Base-by-base conservation (phyloP, 2,888 invertebrate species). In the Macropis europaea region DNA sequence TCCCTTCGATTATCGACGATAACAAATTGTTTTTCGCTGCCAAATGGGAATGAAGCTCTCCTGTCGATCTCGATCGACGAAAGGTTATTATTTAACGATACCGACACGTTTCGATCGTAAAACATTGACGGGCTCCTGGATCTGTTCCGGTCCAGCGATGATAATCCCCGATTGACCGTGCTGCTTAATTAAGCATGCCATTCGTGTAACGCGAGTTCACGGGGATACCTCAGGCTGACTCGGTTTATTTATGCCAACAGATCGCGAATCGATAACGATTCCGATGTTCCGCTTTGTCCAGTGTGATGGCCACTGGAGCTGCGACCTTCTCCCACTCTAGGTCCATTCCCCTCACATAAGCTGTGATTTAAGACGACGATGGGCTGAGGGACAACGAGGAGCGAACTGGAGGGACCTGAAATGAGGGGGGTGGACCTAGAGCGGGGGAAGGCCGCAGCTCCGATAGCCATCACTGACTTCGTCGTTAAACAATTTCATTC, bases 161-260 rank as follows among this genome's bases (percentile, higher is more conserved):
- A 64, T 77, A 71, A 77, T 71, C 53, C 48, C 50, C 47, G 66
- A 70, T 77, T 63, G 74, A 71, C 43, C 56, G 60, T 38, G 66
- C 60, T 62, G 63, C 45, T 53, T 71, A 74, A 74, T 77, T 67
- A 60, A 67, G 32, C 54, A 61, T 53, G 50, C 53, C 48, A 71
- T 48, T 43, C 30, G 26, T 54, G 66, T 40, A 59, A 47, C 32
- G 4, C 15, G 32, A 38, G 40, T n/a, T n/a, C n/a, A 38, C 15
- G 34, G 24, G 15, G 28, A 9, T 6, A 9, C 32, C 28, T 17
- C 42, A 15, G 22, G 15, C 50, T 42, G 15, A 15, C 5, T 9
- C 3, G 9, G 11, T 11, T n/a, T 22, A 13, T 48, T 13, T 34
- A 30, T 43, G n/a, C n/a, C n/a, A n/a, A n/a, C 2, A 24, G 22